These are phyloP conservation scores for Neria commutata DNA, from an alignment of 2,888 invertebrate species.

Conservation along the genomic window DNA sequence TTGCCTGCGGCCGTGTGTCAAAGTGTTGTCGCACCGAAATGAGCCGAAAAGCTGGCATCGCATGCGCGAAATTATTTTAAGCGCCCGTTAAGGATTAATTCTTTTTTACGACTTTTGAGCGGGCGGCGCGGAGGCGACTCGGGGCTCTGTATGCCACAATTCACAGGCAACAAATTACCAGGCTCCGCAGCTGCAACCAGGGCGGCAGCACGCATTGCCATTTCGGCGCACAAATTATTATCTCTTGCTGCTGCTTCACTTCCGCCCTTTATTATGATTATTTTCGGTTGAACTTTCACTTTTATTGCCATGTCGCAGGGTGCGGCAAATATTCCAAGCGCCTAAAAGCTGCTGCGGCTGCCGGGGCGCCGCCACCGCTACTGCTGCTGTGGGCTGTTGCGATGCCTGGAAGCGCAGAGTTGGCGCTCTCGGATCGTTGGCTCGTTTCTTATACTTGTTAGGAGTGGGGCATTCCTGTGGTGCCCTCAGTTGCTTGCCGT, in stretches of 20 bases:
- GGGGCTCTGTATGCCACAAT: neutral
- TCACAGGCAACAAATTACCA: conserved; percentile 1
- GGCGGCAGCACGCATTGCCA: neutral
- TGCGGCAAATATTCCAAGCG: no score
- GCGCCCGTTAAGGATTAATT: conserved; percentile 30
- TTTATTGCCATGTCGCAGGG: neutral
- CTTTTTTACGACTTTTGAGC: conserved; percentile 11
- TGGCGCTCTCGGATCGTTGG: neutral
- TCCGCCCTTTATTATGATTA: neutral
- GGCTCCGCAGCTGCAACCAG: conserved; percentile 19
- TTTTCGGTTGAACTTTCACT: conserved; percentile 20
- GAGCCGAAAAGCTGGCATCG: conserved; percentile 16
- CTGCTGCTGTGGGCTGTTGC: conserved; percentile 15
- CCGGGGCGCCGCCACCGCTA: neutral
- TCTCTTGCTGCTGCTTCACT: conserved; percentile 7
- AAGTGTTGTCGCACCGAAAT: no score
- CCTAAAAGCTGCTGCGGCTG: neutral
- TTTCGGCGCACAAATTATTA: conserved; percentile 25
- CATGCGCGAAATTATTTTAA: conserved; percentile 14
- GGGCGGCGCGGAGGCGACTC: neutral
- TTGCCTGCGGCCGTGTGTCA: neutral
- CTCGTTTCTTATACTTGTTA: conserved; percentile 15
- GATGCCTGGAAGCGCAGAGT: conserved; percentile 12
- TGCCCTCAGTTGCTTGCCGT: neutral
- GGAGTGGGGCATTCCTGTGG: conserved; percentile 16